Evolutionary conservation across 2,113 vertebrate genomes (phyloP).

Genomic region (Atractosteus spatula): DNA sequence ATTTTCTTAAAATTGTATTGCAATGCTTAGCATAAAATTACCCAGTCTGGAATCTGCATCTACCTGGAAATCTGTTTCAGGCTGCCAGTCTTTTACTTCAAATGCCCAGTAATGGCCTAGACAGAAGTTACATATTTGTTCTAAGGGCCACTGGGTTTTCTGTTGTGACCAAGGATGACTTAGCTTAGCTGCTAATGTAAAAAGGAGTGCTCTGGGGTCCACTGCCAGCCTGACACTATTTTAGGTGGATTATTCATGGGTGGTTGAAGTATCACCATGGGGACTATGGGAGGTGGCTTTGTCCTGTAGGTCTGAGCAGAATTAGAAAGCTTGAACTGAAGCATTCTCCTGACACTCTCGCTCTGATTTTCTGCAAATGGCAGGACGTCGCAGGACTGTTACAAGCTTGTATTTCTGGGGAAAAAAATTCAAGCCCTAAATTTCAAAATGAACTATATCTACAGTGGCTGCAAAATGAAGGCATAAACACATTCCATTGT

Average conservation of each 20-base stretch:
- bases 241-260: slow-evolving; percentile 21
- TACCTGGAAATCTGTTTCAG: background rate
- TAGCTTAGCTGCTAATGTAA: background rate
- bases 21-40: no score
- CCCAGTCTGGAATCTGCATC: no score
- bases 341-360: background rate
- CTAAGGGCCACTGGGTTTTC: background rate
- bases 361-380: no score
- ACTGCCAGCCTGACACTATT: slow-evolving; percentile 21
- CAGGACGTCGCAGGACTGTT: no score
- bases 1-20: no score
- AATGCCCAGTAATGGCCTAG: background rate
- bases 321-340: background rate
- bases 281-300: slow-evolving; percentile 12
- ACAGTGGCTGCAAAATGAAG: no score
- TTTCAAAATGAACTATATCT: no score
- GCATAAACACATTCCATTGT: no score
- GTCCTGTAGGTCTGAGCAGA: slow-evolving; percentile 14
- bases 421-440: no score
- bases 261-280: slow-evolving; percentile 24
- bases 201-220: background rate
- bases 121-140: background rate
- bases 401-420: no score
- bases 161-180: background rate
- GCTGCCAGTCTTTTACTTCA: background rate